phyloP scores from a whole-genome alignment of 1,140 invertebrate species.

The Brachionus calyciflorus region DNA sequence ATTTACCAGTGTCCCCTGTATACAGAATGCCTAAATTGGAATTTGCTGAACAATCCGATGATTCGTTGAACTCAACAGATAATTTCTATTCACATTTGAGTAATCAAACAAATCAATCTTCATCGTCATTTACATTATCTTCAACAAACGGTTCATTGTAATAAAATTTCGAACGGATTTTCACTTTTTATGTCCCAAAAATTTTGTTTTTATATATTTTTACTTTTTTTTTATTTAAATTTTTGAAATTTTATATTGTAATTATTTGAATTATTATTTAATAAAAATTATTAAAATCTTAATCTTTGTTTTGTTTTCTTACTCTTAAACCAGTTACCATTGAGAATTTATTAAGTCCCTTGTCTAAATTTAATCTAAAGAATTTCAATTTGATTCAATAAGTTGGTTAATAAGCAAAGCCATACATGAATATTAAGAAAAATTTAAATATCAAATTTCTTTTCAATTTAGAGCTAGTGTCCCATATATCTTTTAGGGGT shows the following conservation, averaged over 20 bases:
- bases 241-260: neutral
- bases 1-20: neutral
- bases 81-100: constrained; percentile 23
- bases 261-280: too few relatives aligned
- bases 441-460: too few relatives aligned
- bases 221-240: neutral
- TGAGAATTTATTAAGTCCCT: too few relatives aligned
- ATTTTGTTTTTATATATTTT: constrained; percentile 21
- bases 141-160: neutral
- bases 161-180: neutral
- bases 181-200: neutral
- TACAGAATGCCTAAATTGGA: neutral
- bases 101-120: constrained; percentile 32
- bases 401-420: too few relatives aligned
- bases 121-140: constrained; percentile 18
- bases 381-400: too few relatives aligned
- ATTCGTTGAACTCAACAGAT: constrained; percentile 16
- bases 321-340: too few relatives aligned
- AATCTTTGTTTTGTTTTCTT: too few relatives aligned
- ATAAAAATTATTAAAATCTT: too few relatives aligned
- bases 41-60: constrained; percentile 8
- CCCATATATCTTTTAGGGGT: too few relatives aligned
- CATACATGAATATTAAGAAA: too few relatives aligned
- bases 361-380: too few relatives aligned
- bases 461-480: too few relatives aligned